Evolutionary conservation across 2,113 vertebrate genomes (phyloP), one percentile per base, ranked within the genome.

Genomic region (Tenrec ecaudatus): DNA sequence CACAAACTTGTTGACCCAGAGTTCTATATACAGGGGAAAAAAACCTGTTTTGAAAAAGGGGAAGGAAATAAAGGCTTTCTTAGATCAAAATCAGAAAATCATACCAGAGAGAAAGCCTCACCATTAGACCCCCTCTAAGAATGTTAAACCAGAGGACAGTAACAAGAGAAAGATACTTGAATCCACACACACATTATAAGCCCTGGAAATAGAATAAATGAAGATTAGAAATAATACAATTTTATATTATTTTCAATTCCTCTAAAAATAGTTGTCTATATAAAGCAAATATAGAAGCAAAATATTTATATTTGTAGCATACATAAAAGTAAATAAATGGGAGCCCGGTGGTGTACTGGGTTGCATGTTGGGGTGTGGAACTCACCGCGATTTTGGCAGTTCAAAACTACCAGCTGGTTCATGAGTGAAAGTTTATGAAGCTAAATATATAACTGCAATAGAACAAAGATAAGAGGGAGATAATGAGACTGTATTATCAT

Each of bases 201-300:
- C n/a, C 29, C 1, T 1, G 2, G n/a, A 75, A 80, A 93, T 71
- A 25, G 29, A 88, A 62, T 69, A 62, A 69, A 1, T 40, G 73
- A 43, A 76, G 12, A 1, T 40, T 53, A 53, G 47, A 53, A 89
- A 80, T 40, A 64, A 60, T 31, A 31, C 75, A 31, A 31, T 22
- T 93, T 73, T 82, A 10, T 86, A 78, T 73, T 73, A 62, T n/a
- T 87, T 91, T 76, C n/a, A 53, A 78, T 76, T 77, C 25, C 25
- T 80, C 81, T 87, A 29, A 77, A 92, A 40, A 79, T 62, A 91
- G 29, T 31, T 68, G 66, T 31, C 38, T 20, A 20, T 36, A 5
- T 69, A 86, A 47, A 57, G 16, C 29, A 93, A 82, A 95, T 58
- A n/a, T 7, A 68, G 43, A 29, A 75, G 16, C 15, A 53, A 53